Conservation (phyloP, 2,797 vertebrate species). For the Rhadinocentrus ornatus region DNA sequence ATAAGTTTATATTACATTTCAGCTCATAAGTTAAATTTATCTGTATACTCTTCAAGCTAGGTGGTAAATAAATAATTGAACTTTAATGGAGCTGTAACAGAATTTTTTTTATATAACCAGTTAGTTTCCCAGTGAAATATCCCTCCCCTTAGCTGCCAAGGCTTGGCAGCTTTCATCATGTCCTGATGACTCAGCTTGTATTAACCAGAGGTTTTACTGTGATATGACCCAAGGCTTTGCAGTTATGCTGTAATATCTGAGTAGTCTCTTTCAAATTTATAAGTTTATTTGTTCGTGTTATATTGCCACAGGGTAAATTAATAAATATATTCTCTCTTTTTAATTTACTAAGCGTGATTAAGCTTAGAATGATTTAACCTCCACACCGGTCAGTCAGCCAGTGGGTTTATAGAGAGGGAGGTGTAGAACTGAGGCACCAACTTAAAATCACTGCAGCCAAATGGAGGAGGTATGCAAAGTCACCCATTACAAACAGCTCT, state of each 20-base stretch:
- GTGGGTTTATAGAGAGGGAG: constrained; percentile 54
- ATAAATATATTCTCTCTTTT: constrained; percentile 21
- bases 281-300: not conserved
- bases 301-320: constrained; percentile 7
- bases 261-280: constrained; percentile 11
- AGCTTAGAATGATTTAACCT: constrained; percentile 61
- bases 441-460: constrained; percentile 49
- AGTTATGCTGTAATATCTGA: constrained; percentile 10
- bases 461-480: constrained; percentile 38
- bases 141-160: no score
- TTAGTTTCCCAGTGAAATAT: no score
- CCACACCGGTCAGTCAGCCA: constrained; percentile 25
- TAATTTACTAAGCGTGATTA: constrained; percentile 43
- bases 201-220: no score
- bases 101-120: no score
- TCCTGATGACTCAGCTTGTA: no score
- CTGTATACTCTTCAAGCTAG: no score
- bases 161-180: no score
- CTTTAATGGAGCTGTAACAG: no score
- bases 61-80: no score
- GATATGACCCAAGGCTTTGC: no score
- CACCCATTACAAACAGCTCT: constrained; percentile 61
- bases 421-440: constrained; percentile 36
- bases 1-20: no score
- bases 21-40: no score